phyloP scores from a whole-genome alignment of 2,888 invertebrate genomes.

The Latrodectus elegans region DNA sequence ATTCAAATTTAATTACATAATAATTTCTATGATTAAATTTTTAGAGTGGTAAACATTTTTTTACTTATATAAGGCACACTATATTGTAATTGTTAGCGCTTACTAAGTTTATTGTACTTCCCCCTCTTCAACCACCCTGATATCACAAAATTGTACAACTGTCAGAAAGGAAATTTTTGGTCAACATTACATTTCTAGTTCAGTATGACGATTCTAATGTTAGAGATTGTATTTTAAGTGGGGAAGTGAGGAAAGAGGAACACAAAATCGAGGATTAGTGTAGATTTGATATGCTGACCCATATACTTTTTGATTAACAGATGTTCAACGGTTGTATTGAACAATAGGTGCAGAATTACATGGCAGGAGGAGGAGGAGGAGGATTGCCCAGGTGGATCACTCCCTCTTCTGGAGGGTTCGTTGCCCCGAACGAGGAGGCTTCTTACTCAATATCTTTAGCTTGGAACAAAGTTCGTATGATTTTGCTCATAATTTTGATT shows the following conservation, averaged over 20 bases:
- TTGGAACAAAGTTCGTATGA: conserved; percentile 4
- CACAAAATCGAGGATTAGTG: neutral
- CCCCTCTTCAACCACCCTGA: too few relatives aligned
- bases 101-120: too few relatives aligned
- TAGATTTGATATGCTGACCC: conserved; percentile 48
- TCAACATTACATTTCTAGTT: neutral
- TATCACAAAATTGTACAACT: neutral
- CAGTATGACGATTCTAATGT: neutral
- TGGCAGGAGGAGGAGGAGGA: conserved; percentile 14
- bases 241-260: conserved; percentile 20
- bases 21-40: too few relatives aligned
- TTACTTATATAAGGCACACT: too few relatives aligned
- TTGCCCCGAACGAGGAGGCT: conserved; percentile 12
- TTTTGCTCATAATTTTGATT: too few relatives aligned
- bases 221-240: conserved; percentile 5
- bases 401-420: conserved; percentile 1
- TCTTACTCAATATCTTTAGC: conserved; percentile 36
- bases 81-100: too few relatives aligned
- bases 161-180: conserved; percentile 7
- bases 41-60: too few relatives aligned
- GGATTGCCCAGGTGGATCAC: conserved; percentile 10
- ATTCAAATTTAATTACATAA: too few relatives aligned
- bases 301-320: conserved; percentile 42
- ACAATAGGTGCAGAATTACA: conserved; percentile 36
- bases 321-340: conserved; percentile 44